Evolutionary conservation across 2,888 invertebrate genomes (phyloP), one percentile per base, ranked within the genome.

Genomic region (Rhorus exstirpatorius): DNA sequence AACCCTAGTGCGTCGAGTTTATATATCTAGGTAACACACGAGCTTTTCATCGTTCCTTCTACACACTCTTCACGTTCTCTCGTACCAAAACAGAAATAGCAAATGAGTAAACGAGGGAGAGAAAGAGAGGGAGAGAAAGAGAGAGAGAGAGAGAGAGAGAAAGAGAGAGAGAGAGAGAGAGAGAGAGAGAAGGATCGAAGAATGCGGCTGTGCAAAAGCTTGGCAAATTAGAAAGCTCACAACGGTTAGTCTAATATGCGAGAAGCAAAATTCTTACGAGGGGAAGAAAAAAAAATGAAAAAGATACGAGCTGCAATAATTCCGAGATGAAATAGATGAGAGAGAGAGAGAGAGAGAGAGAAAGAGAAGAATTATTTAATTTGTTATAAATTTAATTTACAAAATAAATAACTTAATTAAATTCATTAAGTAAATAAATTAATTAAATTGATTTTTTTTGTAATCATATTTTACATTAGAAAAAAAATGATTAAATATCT

Each of bases 181-280:
- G 21, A 41, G 68, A 55, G 55, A 44, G 68, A 77, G 67, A 55
- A 74, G 35, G 76, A 80, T 72, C 61, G 44, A 61, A 82, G 83
- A 84, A 85, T 84, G 83, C 82, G 80, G 75, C 81, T 79, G 81
- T 67, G 81, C 71, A 60, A 81, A 81, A 84, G 76, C 81, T 81
- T 55, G 68, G 74, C 72, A 81, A 81, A 79, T 81, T 77, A 68
- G 79, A 72, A 84, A 71, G 78, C 81, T 58, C 72, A 19, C 31
- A 35, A 67, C 41, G 60, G 49, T 67, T 72, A 60, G 46, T 60
- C 10, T 49, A 72, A 58, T 71, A 55, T 55, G 68, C 68, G 31
- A 68, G 46, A 31, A 71, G 31, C 46, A 8, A 71, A 71, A 58
- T 55, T 58, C 26, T 24, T n/a, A 53, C 21, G 49, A 38, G n/a